These are phyloP conservation scores for Tapera naevia DNA, from an alignment of 2,797 vertebrate genomes.

Conservation along the genomic window DNA sequence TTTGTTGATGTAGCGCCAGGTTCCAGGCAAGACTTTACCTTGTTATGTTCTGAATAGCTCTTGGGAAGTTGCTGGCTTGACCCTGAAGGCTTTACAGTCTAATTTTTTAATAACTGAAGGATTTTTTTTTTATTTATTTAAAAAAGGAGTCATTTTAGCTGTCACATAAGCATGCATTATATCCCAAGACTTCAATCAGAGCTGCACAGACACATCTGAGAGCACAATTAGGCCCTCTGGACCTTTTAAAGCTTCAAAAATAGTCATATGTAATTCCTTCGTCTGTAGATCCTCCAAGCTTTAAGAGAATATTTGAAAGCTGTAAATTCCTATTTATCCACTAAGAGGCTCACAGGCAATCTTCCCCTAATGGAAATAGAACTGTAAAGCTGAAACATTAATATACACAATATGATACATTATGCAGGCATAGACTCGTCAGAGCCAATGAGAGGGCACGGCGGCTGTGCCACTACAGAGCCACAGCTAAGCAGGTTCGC, in stretches of 20 bases:
- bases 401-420: conserved; percentile 61
- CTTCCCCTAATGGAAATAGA: conserved; percentile 66
- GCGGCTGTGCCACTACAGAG: accelerated
- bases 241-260: conserved; percentile 64
- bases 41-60: not conserved
- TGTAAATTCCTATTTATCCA: conserved; percentile 74
- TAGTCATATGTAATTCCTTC: conserved; percentile 64
- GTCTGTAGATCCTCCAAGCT: conserved; percentile 53
- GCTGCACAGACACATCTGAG: conserved; percentile 34
- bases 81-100: not conserved
- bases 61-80: conserved; percentile 18
- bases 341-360: conserved; percentile 68
- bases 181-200: not conserved
- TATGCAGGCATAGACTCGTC: not conserved
- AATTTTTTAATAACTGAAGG: conserved; percentile 44
- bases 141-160: conserved; percentile 25
- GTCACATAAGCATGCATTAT: not conserved
- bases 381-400: conserved; percentile 61
- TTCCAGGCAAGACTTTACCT: not conserved
- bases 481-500: not conserved
- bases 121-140: conserved; percentile 5
- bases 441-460: not conserved
- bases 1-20: not conserved
- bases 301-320: conserved; percentile 67
- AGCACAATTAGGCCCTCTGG: conserved; percentile 58